A percentile compares a stretch with the other conserved stretches of the same genome.
Conservation (phyloP, 2,113 vertebrate species). For the Leucosticte australis region DNA sequence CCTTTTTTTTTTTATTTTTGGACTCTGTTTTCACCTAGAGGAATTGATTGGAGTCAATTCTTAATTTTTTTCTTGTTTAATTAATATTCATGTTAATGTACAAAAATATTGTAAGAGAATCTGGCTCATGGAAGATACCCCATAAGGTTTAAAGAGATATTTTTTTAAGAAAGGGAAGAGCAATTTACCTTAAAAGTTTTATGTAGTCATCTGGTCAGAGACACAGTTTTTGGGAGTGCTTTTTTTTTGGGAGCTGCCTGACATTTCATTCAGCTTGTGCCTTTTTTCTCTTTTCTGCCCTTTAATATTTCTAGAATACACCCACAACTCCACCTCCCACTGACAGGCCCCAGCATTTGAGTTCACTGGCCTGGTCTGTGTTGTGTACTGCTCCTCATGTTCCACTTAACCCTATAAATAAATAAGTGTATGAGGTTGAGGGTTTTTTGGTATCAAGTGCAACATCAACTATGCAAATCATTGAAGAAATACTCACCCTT, state of each 20-base stretch:
- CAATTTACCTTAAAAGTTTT: background rate
- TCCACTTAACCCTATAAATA: background rate
- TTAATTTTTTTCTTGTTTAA: background rate
- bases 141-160: background rate
- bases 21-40: background rate
- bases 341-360: background rate
- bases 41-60: background rate
- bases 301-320: background rate
- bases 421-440: background rate
- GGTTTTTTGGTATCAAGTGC: background rate
- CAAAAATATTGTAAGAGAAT: background rate
- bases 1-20: background rate
- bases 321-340: background rate
- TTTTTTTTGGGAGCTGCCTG: background rate
- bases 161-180: background rate
- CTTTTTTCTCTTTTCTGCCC: background rate
- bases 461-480: background rate
- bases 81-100: background rate
- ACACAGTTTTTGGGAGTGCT: background rate
- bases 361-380: background rate
- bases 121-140: accelerated
- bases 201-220: background rate
- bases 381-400: background rate
- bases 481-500: background rate
- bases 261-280: background rate